Base-by-base conservation (phyloP, 2,888 invertebrate genomes). In the Diplolepis rosae region DNA sequence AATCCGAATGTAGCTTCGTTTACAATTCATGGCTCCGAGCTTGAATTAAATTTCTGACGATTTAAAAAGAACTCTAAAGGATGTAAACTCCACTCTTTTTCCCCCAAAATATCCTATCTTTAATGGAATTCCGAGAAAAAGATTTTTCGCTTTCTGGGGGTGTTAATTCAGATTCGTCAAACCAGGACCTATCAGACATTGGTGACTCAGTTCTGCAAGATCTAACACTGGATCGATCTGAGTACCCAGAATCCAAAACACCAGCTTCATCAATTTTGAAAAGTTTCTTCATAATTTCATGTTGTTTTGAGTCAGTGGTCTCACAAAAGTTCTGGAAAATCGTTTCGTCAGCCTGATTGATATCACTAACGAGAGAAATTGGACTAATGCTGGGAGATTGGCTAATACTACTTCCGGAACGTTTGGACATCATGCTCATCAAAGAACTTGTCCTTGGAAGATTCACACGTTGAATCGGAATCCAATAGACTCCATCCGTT, bases 401-500 rank as follows among this genome's bases (percentile, higher is more conserved):
- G 61, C 32, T 9, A n/a, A n/a, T n/a, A n/a, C 13, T 39, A 30
- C 50, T 39, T 0, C 4, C 27, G 1, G 78, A 70, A 4, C 66
- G 7, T 13, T 15, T 70, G 1, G 80, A 78, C 30, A 35, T 42
- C 39, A 79, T 68, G 65, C 81, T 84, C n/a, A 82, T 51, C 1
- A 77, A 56, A 1, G 84, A 82, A 61, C 83, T 84, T 3, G 78
- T 79, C 9, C 83, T 73, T 18, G 78, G 79, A 15, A 80, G 22
- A 4, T 72, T 70, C n/a, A 65, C 42, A 28, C 52, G 52, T 18
- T 52, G 67, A 4, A 79, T 66, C 0, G 82, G 79, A 45, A 82
- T 81, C 85, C 85, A 84, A 35, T 80, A 80, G 0, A 83, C 81
- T 2, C 82, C 81, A 0, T 82, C 78, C n/a, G n/a, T n/a, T 0